Base-by-base conservation (phyloP, 2,113 vertebrate genomes). In the Phodopus roborovskii region DNA sequence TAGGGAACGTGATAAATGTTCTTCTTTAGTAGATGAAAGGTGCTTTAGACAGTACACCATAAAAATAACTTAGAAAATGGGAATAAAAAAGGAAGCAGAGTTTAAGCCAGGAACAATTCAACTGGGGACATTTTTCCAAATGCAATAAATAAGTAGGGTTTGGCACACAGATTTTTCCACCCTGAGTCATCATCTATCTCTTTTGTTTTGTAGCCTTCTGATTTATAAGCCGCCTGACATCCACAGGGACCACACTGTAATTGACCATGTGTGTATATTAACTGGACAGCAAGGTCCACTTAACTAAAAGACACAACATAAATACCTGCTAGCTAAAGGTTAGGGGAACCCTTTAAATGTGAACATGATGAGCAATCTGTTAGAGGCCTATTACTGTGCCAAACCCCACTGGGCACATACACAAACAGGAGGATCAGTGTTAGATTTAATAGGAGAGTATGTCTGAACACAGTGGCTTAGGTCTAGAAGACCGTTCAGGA, bases 61-160 rank as follows among this genome's bases (percentile, higher is more conserved):
- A 90, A 95, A 92, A 95, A 53, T 81, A 58, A 93, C 53, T 89
- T 79, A 88, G 81, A 58, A 91, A 95, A 82, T 1, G 94, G 39
- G 58, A 92, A 90, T 78, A 56, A 45, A 64, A 96, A 20, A 22
- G 62, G 50, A 95, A 96, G 62, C 28, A 79, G 56, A 88, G 33
- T 48, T 85, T 92, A 81, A 77, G 22, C 66, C 94, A 97, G 39
- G 86, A 64, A 75, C 22, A 64, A 58, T 33, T 88, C 45, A 94
- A 85, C 45, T 45, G 64, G 33, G 58, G 13, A 81, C 88, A 75
- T 0, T 12, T 56, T 77, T 77, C 77, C 90, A 96, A 95, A 39
- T 8, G 28, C 62, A 87, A 94, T 42, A 94, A 95, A 53, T 83
- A 94, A 81, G n/a, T 60, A 48, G 68, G 11, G 53, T 87, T 83